Evolutionary conservation across 2,888 invertebrate species (phyloP), one percentile per base, ranked within the genome.

Genomic region (Dasypolia templi): DNA sequence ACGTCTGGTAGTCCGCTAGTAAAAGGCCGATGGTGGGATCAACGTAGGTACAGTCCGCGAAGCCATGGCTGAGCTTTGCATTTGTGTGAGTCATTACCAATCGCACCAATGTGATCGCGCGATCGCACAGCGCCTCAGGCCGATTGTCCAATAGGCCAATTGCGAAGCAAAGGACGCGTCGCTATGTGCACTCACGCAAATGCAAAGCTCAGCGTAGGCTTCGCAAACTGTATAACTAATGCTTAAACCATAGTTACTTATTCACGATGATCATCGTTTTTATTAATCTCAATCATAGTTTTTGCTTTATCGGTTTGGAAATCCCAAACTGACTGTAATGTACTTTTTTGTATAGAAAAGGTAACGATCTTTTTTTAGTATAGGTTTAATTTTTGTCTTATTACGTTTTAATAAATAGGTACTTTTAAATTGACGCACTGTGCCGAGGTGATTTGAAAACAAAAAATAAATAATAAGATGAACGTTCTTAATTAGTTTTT

Each of bases 231-330:
- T n/a, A n/a, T n/a, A n/a, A 51, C n/a, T 12, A 51, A 22, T 22
- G 22, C 9, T 49, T n/a, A 51, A n/a, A 49, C 11, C 11, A n/a
- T 51, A 51, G 51, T n/a, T 11, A 51, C n/a, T 12, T n/a, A n/a
- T 12, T n/a, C n/a, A 51, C 3, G n/a, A 67, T 56, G 53, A 42
- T 32, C 6, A 51, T 29, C 5, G 29, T 65, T 53, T 65, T 70
- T 19, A 44, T 44, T 39, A 59, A 44, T 26, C 35, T 44, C 46
- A 71, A 56, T n/a, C 32, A 71, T 9, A 55, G 22, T 75, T 61
- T 74, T 61, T 46, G 46, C 35, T 22, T 53, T n/a, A 32, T 66
- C 42, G 4, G 17, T 39, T 49, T 44, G 55, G 61, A 49, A 66
- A 42, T 62, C 49, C 61, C 75, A 67, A 26, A 11, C 14, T 32